Evolutionary conservation across 2,888 invertebrate species (phyloP).

Genomic region (Dichetophora obliterata): DNA sequence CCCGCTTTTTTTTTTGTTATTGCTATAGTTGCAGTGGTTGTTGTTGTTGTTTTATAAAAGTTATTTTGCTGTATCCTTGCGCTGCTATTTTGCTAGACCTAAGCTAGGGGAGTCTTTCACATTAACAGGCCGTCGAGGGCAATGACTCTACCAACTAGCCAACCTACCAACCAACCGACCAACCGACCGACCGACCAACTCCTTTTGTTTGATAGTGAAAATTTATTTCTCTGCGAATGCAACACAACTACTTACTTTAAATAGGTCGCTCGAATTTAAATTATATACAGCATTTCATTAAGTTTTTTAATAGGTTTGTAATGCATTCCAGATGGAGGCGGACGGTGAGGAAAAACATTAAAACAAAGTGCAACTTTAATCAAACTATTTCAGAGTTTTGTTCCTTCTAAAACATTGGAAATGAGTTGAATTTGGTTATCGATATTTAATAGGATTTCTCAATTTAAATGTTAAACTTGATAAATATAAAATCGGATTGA

Average conservation of each 20-base stretch:
- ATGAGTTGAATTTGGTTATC: neutral
- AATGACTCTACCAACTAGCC: slow-evolving; percentile 16
- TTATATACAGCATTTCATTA: neutral
- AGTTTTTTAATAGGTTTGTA: neutral
- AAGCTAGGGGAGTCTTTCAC: neutral
- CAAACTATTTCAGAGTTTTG: neutral
- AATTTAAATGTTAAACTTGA: too few relatives aligned
- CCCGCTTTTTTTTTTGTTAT: neutral
- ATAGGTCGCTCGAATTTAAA: slow-evolving; percentile 1
- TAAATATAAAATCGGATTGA: too few relatives aligned
- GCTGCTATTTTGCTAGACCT: neutral
- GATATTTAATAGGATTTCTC: too few relatives aligned
- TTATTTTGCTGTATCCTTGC: neutral
- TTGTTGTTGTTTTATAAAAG: slow-evolving; percentile 21
- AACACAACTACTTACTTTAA: neutral
- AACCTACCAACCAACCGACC: neutral
- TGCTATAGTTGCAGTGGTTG: neutral
- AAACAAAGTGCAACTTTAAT: neutral
- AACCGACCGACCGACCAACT: neutral
- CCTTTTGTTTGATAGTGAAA: neutral
- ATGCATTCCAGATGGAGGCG: too few relatives aligned
- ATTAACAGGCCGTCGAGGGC: neutral
- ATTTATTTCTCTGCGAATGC: neutral
- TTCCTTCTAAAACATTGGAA: neutral
- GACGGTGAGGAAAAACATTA: too few relatives aligned